Evolutionary conservation across 2,888 invertebrate genomes (phyloP).

Genomic region (Globia sparganii): DNA sequence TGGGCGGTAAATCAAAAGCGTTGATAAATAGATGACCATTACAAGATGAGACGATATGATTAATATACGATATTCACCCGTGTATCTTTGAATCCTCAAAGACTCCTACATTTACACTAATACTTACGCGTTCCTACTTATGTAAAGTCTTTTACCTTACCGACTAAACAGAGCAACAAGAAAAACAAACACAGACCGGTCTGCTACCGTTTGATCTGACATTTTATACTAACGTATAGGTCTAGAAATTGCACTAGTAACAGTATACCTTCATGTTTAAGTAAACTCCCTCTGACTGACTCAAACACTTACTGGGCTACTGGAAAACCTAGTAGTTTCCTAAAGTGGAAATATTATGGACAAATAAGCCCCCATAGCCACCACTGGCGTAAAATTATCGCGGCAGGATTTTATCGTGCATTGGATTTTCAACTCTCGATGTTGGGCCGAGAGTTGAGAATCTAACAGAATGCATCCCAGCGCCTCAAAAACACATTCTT

Average conservation of each 20-base stretch:
- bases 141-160: conserved; percentile 11
- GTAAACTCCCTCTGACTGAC: conserved; percentile 45
- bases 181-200: conserved; percentile 48
- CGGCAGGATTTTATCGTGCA: background rate
- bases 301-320: conserved; percentile 27
- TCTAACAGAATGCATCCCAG: background rate
- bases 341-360: conserved; percentile 12
- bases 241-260: conserved; percentile 27
- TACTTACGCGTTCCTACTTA: conserved; percentile 4
- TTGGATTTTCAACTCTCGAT: background rate
- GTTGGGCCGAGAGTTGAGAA: background rate
- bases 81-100: conserved; percentile 13
- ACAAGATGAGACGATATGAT: background rate
- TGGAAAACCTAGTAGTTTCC: conserved; percentile 10
- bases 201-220: conserved; percentile 57
- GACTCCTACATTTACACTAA: conserved; percentile 10
- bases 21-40: background rate
- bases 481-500: background rate
- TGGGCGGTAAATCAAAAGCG: no score
- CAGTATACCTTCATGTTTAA: conserved; percentile 27
- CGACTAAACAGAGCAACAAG: conserved; percentile 41
- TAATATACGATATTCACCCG: background rate
- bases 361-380: background rate
- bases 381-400: background rate
- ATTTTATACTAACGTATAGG: conserved; percentile 37